Evolutionary conservation across 2,113 vertebrate species (phyloP).

Genomic region (Cololabis saira): DNA sequence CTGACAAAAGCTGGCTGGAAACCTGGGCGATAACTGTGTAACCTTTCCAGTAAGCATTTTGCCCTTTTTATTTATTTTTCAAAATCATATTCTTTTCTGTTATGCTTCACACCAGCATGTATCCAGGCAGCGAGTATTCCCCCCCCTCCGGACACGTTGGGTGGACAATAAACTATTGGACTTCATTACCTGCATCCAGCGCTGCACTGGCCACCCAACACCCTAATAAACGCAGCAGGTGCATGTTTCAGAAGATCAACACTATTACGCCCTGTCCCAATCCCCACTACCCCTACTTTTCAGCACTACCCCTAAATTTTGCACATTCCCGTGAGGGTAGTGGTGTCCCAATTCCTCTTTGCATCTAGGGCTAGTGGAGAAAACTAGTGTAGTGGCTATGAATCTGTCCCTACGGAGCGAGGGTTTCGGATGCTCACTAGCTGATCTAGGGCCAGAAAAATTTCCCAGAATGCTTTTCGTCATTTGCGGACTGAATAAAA

Average conservation of each 20-base stretch:
- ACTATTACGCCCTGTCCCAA: constrained; percentile 51
- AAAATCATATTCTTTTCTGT: constrained; percentile 50
- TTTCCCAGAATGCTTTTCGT: too few species aligned
- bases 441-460: too few species aligned
- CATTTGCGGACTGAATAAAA: too few species aligned
- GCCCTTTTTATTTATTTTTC: constrained; percentile 63
- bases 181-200: constrained; percentile 11
- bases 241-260: constrained; percentile 53
- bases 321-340: too few species aligned
- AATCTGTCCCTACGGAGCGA: too few species aligned
- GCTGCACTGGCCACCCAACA: constrained; percentile 16
- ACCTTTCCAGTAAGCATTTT: constrained; percentile 68
- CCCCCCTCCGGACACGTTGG: constrained; percentile 6
- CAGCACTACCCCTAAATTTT: too few species aligned
- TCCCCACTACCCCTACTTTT: too few species aligned
- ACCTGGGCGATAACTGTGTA: constrained; percentile 57
- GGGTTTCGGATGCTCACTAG: too few species aligned
- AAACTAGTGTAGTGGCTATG: too few species aligned
- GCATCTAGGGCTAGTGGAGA: too few species aligned
- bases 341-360: too few species aligned
- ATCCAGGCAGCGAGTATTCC: constrained; percentile 3
- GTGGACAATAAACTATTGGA: not conserved
- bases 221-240: constrained; percentile 49
- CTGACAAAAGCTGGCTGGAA: constrained; percentile 62
- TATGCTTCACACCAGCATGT: constrained; percentile 36